Base-by-base conservation (phyloP, 2,113 vertebrate genomes). In the Ceratotherium simum region DNA sequence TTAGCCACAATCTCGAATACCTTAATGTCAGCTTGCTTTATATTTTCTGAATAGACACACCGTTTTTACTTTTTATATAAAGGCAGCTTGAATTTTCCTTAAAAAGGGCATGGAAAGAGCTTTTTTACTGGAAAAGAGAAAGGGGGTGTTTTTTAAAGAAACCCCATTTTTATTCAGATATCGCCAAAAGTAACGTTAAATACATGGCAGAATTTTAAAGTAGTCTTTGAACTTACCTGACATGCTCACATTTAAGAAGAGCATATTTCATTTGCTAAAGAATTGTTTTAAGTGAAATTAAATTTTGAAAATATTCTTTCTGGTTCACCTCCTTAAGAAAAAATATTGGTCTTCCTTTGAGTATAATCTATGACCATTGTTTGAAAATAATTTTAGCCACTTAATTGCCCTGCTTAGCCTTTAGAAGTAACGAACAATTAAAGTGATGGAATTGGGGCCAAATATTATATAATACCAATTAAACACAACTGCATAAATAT, bases 301-400 rank as follows among this genome's bases (percentile, higher is more conserved):
- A 83, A 51, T 67, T 98, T 97, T 97, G 58, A 90, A 96, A 98
- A 39, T 75, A 42, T 60, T 13, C 33, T 94, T 96, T 97, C 39
- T 78, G 46, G 73, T 18, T 95, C 48, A 73, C 29, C 39, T 81
- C 36, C 75, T 87, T 62, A 51, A 76, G n/a, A 70, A 83, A 85
- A 82, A 51, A 65, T 18, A 27, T 75, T 76, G 67, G 10, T 83
- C 67, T 93, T 36, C 20, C 11, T 78, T 90, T 75, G 42, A 86
- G 27, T 69, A 79, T 82, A 82, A 65, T 69, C 29, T 73, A 29
- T 67, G 27, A 72, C 16, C 10, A 78, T 62, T 73, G 60, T 64
- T 96, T 70, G 14, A 97, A 95, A 95, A 86, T 64, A 46, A 18
- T 58, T 33, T 54, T 90, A 80, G 31, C 67, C 23, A 27, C 62